Base-by-base conservation (phyloP, 2,888 invertebrate species). In the Amblyteles armatorius region DNA sequence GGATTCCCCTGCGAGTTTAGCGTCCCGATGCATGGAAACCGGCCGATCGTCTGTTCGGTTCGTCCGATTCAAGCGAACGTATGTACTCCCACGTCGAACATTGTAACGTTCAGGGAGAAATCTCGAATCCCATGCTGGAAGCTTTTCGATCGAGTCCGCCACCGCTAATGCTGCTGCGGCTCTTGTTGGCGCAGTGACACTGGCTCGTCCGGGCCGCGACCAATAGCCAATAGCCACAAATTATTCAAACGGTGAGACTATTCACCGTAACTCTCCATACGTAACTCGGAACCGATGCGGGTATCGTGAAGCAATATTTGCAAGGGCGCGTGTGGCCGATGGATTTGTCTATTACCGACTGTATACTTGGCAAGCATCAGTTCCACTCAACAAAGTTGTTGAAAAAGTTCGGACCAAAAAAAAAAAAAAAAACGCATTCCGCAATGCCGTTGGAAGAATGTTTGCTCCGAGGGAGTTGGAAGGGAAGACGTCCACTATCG, bases 211-310 rank as follows among this genome's bases (percentile, higher is more conserved):
- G 16, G 44, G 52, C 48, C 9, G n/a, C 33, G 52, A 72, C 67
- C 67, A 67, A 67, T 7, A n/a, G 19, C 44, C 68, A 68, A 74
- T 60, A 63, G 55, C 48, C 82, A 78, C 82, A 33, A 80, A 78
- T 80, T 80, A 83, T 76, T 89, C 88, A 82, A 78, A 81, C 67
- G 63, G 79, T 77, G 86, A 82, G 40, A 67, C 55, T 19, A 72
- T 77, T 69, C 40, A 48, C 48, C 48, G 63, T 60, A 55, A 65
- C 55, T 48, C 68, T 71, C 76, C 71, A 44, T 55, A 55, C 22
- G 22, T 22, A 76, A 69, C 60, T 76, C 50, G 48, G n/a, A 44
- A 81, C 76, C 50, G 57, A 68, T 68, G 50, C 65, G 13, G 33
- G 40, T 55, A 74, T 78, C 63, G 48, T n/a, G 68, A 65, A 80